Evolutionary conservation across 1,140 invertebrate genomes (phyloP).

Genomic region (Caligus rogercresseyi): DNA sequence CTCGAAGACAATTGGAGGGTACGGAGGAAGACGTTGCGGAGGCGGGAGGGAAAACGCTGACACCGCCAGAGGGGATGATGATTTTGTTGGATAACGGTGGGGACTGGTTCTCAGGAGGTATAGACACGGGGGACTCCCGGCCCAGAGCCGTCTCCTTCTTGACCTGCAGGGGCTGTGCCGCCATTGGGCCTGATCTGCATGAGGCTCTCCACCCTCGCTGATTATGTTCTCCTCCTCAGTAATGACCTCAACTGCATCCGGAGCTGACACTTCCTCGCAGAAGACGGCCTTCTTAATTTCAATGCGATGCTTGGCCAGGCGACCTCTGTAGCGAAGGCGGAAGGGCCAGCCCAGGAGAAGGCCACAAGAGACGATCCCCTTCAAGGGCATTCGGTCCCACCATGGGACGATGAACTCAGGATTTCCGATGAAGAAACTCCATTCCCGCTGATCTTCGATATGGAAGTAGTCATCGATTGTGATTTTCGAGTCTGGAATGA

Average conservation of each 20-base stretch:
- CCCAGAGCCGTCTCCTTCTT: not conserved
- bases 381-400: slow-evolving; percentile 5
- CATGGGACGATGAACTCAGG: slow-evolving; percentile 10
- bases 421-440: slow-evolving; percentile 20
- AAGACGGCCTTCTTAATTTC: slow-evolving; percentile 6
- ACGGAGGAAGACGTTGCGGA: not conserved
- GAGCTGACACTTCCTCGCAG: not conserved
- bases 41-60: not conserved
- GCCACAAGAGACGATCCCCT: slow-evolving; percentile 3
- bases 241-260: not conserved
- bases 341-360: slow-evolving; percentile 17
- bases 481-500: slow-evolving; percentile 2
- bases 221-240: no score
- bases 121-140: not conserved
- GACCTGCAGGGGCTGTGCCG: not conserved
- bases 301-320: slow-evolving; percentile 13
- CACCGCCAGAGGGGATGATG: not conserved
- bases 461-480: slow-evolving; percentile 20
- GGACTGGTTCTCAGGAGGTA: not conserved
- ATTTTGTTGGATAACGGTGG: not conserved
- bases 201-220: not conserved
- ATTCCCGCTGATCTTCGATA: slow-evolving; percentile 19
- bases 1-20: not conserved
- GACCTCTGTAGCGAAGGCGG: not conserved
- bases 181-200: not conserved